Evolutionary conservation across 2,888 invertebrate genomes (phyloP), one percentile per base, ranked within the genome.

Genomic region (Amphimallon solstitiale): DNA sequence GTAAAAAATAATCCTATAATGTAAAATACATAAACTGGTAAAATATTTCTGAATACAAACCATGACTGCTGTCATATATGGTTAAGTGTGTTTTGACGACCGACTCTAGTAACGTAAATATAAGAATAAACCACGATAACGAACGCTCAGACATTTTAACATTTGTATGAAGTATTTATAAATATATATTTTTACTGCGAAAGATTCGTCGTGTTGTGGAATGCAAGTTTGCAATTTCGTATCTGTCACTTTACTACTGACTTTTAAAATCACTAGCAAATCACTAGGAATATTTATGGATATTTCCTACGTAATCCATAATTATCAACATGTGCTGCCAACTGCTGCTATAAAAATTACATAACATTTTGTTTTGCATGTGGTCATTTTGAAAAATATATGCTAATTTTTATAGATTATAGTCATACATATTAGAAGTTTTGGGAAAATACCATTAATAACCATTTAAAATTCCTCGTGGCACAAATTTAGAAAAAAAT

Each of bases 31-130:
- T 56, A 73, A 83, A 78, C 66, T 84, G 76, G 51, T 82, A 79
- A 71, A 84, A 82, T 72, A 81, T 80, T 80, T 80, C 83, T 83
- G 82, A 82, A 79, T 84, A 82, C 83, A 87, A 87, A 90, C 90
- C 90, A 86, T 90, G 89, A 84, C 87, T 89, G 83, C 88, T 89
- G 83, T 90, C 90, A 83, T 89, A 89, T 76, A 88, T 87, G 83
- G 90, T 88, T 83, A 89, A 85, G 82, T 88, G 88, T 72, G 88
- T 89, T 82, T 89, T 88, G 76, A 87, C 85, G 73, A 89, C 86
- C 80, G 87, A 85, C 84, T 89, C 88, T 81, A 90, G 83, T 80
- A 90, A 85, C 77, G 87, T 88, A 83, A 90, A 85, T 81, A 88
- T 80, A 84, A 89, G 85, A 82, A 90, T 84, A 83, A 87, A 88